Evolutionary conservation across 1,140 invertebrate genomes (phyloP).

Genomic region (Pseudachorutes palmiensis): DNA sequence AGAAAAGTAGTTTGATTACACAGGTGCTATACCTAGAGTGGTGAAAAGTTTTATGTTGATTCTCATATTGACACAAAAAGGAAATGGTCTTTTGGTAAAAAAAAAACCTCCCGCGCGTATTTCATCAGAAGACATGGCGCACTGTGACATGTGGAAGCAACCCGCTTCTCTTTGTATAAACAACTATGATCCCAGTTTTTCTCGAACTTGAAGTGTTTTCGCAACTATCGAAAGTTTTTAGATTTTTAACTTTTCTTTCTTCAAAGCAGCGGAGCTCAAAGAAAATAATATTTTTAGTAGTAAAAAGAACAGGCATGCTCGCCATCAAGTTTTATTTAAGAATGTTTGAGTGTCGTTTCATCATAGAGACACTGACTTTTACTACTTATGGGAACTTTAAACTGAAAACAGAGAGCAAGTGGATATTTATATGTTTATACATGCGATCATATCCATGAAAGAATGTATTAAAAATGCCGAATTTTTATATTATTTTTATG

Average conservation of each 20-base stretch:
- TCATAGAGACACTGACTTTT: neutral
- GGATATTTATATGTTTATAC: too few species aligned
- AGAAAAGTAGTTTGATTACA: constrained; percentile 7
- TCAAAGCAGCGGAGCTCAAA: neutral
- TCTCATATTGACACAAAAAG: neutral
- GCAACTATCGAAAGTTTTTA: neutral
- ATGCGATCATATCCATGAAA: too few species aligned
- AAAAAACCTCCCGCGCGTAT: neutral
- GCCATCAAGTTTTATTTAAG: neutral
- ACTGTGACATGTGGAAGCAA: neutral
- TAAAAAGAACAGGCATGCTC: too few species aligned
- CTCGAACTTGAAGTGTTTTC: neutral
- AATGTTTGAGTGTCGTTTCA: neutral
- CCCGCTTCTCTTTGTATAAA: neutral
- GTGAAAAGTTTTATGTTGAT: neutral
- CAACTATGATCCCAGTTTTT: neutral
- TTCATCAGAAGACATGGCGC: neutral
- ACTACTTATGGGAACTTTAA: too few species aligned
- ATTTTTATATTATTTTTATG: too few species aligned
- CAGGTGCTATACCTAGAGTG: neutral
- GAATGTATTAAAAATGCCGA: too few species aligned
- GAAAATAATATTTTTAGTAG: neutral
- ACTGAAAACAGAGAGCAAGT: too few species aligned
- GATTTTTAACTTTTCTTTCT: neutral
- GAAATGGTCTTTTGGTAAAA: neutral